These are phyloP conservation scores for Chiloscyllium plagiosum DNA, from an alignment of 2,113 vertebrate species.

Conservation along the genomic window DNA sequence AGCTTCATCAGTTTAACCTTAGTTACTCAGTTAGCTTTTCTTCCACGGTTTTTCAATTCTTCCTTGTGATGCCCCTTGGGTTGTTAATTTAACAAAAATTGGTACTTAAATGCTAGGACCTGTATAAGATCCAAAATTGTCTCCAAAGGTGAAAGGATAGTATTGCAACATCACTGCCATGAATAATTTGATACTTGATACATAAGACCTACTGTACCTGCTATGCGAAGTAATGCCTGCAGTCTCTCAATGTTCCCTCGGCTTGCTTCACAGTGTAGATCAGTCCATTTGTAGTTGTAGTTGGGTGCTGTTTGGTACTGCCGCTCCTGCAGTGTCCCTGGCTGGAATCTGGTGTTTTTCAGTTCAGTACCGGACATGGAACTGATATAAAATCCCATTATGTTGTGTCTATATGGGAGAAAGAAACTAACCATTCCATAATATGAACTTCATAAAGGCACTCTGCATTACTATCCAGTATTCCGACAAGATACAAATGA, in stretches of 20 bases:
- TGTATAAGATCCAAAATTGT: background rate
- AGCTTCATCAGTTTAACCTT: background rate
- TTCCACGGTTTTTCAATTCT: background rate
- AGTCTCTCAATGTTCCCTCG: conserved; percentile 45
- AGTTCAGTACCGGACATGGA: conserved; percentile 44
- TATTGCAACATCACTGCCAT: background rate
- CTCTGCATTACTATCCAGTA: background rate
- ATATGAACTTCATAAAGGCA: background rate
- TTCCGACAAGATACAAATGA: background rate
- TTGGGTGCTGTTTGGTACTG: conserved; percentile 46
- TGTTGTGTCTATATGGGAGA: conserved; percentile 6
- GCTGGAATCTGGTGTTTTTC: conserved; percentile 39
- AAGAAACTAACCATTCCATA: background rate
- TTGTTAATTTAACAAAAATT: background rate
- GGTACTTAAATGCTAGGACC: background rate
- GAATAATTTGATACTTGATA: background rate
- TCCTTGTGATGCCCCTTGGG: background rate
- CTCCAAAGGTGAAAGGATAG: background rate
- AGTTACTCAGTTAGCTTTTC: background rate
- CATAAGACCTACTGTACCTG: conserved; percentile 39
- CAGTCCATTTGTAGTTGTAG: conserved; percentile 51
- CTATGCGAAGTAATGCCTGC: conserved; percentile 39
- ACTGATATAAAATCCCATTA: conserved; percentile 50
- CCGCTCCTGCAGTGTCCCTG: conserved; percentile 1
- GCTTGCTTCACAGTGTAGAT: conserved; percentile 49